Evolutionary conservation across 1,140 invertebrate species (phyloP).

Genomic region (Elysia chlorotica): DNA sequence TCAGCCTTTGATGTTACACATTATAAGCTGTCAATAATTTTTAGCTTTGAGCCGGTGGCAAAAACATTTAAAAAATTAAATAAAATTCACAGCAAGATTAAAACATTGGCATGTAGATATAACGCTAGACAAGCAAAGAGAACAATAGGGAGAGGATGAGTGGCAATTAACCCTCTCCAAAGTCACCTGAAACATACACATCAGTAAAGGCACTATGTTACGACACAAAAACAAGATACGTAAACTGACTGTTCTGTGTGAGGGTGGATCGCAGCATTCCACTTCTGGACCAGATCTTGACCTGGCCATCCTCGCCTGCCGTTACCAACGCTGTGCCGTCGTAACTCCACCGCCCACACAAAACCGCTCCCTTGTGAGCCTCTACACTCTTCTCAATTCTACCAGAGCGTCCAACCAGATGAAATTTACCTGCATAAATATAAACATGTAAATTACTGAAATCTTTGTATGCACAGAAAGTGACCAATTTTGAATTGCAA

Average conservation of each 20-base stretch:
- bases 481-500: no score
- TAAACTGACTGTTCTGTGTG: slow-evolving; percentile 75
- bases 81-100: no score
- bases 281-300: slow-evolving; percentile 96
- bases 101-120: no score
- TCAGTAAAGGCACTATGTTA: neutral
- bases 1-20: no score
- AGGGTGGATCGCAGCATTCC: slow-evolving; percentile 93
- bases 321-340: slow-evolving; percentile 91
- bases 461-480: no score
- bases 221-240: neutral
- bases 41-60: no score
- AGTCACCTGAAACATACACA: no score
- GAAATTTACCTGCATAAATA: slow-evolving; percentile 74
- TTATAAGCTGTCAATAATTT: no score
- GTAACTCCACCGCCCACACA: slow-evolving; percentile 81
- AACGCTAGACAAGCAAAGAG: no score
- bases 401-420: slow-evolving; percentile 85
- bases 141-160: no score
- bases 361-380: slow-evolving; percentile 88
- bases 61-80: no score
- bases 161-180: no score
- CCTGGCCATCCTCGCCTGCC: slow-evolving; percentile 92
- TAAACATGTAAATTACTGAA: neutral
- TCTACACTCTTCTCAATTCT: slow-evolving; percentile 90